Evolutionary conservation across 1,140 invertebrate species (phyloP).

Genomic region (Camponotus vicinus): DNA sequence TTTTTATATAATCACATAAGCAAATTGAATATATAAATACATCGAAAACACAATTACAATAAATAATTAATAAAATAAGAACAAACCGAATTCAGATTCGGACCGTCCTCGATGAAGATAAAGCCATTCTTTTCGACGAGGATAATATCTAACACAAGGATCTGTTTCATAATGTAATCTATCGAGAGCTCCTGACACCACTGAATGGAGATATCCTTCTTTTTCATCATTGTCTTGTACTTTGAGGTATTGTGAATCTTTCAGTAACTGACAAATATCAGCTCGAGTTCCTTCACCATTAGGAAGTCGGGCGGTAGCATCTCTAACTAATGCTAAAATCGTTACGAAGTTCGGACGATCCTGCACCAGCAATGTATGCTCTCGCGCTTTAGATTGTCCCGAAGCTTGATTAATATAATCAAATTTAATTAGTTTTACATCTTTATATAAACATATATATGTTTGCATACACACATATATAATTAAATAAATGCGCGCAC

Average conservation of each 20-base stretch:
- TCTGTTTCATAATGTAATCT: slow-evolving; percentile 95
- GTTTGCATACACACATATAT: background rate
- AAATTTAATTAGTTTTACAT: slow-evolving; percentile 7
- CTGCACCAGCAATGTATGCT: slow-evolving; percentile 93
- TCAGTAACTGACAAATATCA: slow-evolving; percentile 94
- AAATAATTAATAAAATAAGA: slow-evolving; percentile 33
- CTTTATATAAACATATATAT: background rate
- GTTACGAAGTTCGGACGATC: slow-evolving; percentile 96
- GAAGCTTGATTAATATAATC: slow-evolving; percentile 77
- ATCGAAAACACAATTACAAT: background rate
- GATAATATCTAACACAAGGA: slow-evolving; percentile 96
- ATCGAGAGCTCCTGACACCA: slow-evolving; percentile 96
- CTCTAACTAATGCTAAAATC: slow-evolving; percentile 95
- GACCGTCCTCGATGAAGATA: slow-evolving; percentile 92
- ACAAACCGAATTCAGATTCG: slow-evolving; percentile 85
- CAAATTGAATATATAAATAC: background rate
- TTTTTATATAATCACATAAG: background rate
- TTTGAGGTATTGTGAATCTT: slow-evolving; percentile 94
- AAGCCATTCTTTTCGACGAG: slow-evolving; percentile 95
- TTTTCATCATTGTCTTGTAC: slow-evolving; percentile 89
- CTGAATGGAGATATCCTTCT: slow-evolving; percentile 90
- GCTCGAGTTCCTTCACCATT: slow-evolving; percentile 97
- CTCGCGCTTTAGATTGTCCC: slow-evolving; percentile 90
- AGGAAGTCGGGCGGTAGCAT: slow-evolving; percentile 96
- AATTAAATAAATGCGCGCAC: too few relatives aligned